Evolutionary conservation across 2,113 vertebrate genomes (phyloP), one percentile per base, ranked within the genome.

Genomic region (Eira barbara): DNA sequence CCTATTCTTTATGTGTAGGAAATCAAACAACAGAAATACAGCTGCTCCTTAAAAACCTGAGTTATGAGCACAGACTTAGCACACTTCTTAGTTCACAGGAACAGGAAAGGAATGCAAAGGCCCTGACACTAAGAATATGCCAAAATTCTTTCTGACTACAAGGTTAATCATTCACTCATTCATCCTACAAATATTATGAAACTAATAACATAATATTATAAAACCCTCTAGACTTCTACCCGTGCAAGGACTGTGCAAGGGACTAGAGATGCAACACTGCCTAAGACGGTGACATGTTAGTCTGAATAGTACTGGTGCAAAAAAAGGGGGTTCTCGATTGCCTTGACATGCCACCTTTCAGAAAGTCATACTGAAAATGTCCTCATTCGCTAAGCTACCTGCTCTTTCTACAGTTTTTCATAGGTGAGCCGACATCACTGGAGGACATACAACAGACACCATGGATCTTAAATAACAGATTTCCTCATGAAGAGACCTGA

Each of bases 351-450:
- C 21, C 71, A 93, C n/a, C 21, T 90, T 91, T 25, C 42, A 87
- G 79, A 34, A 14, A 74, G 55, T 65, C 78, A 59, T 14, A 87
- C 7, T 67, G 45, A 94, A 96, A n/a, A 96, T 14, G 65, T 89
- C 78, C 76, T 25, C 31, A 89, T 47, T 34, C 80, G 47, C 25
- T 89, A 27, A 61, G 63, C 83, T 90, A 92, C 59, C 78, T 95
- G 52, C 31, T 93, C 82, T 94, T 92, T 92, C 95, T 91, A 94
- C 7, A 91, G 29, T 94, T 80, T 80, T 86, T 39, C 78, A 61
- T 14, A 90, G 57, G 74, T 90, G 71, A 31, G 71, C 45, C 86
- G 69, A 79, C 31, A 89, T 94, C 61, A 97, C 57, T 91, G 29
- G 7, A 52, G 91, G 36, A 92, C 36, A 59, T 21, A 12, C 13